Evolutionary conservation across 2,113 vertebrate genomes (phyloP), one percentile per base, ranked within the genome.

Genomic region (Brienomyrus longianalis): DNA sequence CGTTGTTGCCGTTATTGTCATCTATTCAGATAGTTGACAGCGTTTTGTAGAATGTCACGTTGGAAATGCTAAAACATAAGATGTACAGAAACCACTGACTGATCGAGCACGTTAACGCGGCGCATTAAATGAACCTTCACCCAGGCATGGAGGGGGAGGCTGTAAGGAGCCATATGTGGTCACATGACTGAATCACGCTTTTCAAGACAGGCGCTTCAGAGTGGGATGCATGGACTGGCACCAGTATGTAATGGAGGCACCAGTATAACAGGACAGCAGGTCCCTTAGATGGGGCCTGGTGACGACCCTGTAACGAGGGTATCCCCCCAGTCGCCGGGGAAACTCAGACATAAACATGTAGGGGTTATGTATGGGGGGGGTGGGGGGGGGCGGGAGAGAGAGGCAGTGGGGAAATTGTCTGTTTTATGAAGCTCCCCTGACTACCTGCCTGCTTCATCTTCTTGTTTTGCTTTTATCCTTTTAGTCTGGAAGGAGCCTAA

Each of bases 401-500:
- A 45, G 39, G 35, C 17, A 83, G 77, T 43, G 39, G 15, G 80
- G 47, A 23, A 27, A 27, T 23, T 59, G 31, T 88, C 86, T 59
- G 86, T 59, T 88, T 88, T 45, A 43, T 59, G 54, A 48, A 96
- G 94, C 95, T 92, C 86, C 88, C 23, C 91, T 92, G 91, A 95
- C 95, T 97, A 97, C 97, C 96, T 97, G 95, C 95, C 95, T 96
- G 94, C 92, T 95, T 95, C 90, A 90, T 95, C 94, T 94, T 95
- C 96, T 96, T 97, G 96, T 97, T 98, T 97, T 98, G 96, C 97
- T 98, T 98, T 97, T 96, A 97, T 98, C 97, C 97, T 97, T 97
- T 97, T 97, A 97, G 97, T 98, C 97, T 97, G 96, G 97, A 97
- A 97, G 97, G 96, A 97, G 97, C 97, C 97, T 99, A 99, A 99